A percentile compares a stretch with the other conserved stretches of the same genome.
These are phyloP conservation scores for Xanthorhoe designata DNA, from an alignment of 2,888 invertebrate species.

Conservation along the genomic window DNA sequence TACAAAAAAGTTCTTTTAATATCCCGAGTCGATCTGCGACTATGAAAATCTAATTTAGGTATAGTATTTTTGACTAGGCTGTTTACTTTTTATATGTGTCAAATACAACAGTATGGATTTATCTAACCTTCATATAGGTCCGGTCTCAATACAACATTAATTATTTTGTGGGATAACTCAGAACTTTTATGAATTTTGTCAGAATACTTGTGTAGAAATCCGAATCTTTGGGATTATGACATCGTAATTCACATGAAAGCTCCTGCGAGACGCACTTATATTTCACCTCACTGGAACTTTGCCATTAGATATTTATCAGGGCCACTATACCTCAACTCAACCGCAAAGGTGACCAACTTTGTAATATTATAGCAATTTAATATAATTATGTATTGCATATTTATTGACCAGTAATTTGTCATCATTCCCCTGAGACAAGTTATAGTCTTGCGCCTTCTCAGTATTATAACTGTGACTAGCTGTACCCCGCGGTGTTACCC, in stretches of 20 bases:
- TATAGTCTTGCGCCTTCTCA: slow-evolving; percentile 60
- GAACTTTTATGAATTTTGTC: neutral
- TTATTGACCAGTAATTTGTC: neutral
- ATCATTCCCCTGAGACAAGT: slow-evolving; percentile 15
- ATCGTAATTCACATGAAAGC: neutral
- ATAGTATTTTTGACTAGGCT: too few relatives aligned
- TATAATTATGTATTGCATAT: neutral
- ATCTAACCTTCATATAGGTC: too few relatives aligned
- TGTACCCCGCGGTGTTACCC: too few relatives aligned
- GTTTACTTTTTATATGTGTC: too few relatives aligned
- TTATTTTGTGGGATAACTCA: neutral
- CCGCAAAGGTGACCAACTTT: neutral
- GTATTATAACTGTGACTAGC: slow-evolving; percentile 74
- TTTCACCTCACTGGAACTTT: neutral
- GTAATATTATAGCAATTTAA: neutral
- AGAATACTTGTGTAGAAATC: neutral
- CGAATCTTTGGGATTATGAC: neutral
- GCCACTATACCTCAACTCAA: neutral
- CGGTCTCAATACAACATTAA: neutral
- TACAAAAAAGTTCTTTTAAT: neutral
- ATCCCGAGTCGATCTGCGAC: neutral
- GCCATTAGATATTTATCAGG: neutral
- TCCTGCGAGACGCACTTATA: neutral
- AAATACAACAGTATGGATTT: too few relatives aligned
- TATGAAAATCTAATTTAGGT: neutral